These are phyloP conservation scores for Callosobruchus maculatus DNA, from an alignment of 2,888 invertebrate species.

Conservation along the genomic window DNA sequence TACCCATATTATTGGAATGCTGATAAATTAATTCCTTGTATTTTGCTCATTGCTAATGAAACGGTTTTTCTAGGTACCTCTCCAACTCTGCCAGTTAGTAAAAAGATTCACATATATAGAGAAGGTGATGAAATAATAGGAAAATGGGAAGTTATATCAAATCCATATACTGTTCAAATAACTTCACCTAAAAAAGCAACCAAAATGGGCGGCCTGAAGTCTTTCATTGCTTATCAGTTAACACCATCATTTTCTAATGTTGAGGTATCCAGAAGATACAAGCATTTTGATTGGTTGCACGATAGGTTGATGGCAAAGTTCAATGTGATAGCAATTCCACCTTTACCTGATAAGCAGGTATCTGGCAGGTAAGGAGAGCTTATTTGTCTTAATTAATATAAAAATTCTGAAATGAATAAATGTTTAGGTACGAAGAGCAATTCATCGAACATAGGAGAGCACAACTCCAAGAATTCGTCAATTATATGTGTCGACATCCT, in stretches of 20 bases:
- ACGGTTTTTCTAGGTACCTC: conserved; percentile 55
- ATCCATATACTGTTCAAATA: conserved; percentile 77
- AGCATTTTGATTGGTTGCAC: conserved; percentile 99
- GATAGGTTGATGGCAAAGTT: conserved; percentile 92
- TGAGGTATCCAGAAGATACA: conserved; percentile 91
- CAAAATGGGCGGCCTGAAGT: conserved; percentile 95
- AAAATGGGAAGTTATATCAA: conserved; percentile 72
- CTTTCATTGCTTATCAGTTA: conserved; percentile 93
- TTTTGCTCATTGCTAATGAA: no score
- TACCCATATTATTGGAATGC: no score
- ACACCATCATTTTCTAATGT: conserved; percentile 93
- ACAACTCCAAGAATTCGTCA: conserved; percentile 93
- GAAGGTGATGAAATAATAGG: conserved; percentile 70
- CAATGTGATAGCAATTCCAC: conserved; percentile 91
- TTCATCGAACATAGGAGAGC: conserved; percentile 92
- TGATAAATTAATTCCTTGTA: no score
- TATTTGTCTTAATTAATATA: no score
- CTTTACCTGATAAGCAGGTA: conserved; percentile 96
- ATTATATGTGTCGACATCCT: conserved; percentile 95
- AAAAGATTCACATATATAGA: conserved; percentile 58
- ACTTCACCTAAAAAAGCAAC: conserved; percentile 96
- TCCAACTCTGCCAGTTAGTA: conserved; percentile 49
- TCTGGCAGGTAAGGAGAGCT: conserved; percentile 81
- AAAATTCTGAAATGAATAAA: neutral
- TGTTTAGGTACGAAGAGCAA: conserved; percentile 69